These are phyloP conservation scores for Erebia epiphron DNA, from an alignment of 2,888 invertebrate genomes.

Conservation along the genomic window DNA sequence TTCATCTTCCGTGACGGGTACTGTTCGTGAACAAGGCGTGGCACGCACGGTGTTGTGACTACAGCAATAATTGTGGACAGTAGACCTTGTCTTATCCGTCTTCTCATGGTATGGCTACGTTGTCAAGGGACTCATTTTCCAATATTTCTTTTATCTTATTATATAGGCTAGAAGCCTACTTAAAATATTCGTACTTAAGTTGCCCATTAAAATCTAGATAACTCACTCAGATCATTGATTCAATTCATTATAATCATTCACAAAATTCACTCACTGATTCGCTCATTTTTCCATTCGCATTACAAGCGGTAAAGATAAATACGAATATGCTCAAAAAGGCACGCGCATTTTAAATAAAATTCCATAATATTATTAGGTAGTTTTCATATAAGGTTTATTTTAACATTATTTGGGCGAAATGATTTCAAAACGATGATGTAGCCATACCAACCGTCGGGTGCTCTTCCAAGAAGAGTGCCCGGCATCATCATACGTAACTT, in stretches of 20 bases:
- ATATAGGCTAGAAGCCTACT: neutral
- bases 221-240: neutral
- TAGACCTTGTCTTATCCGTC: conserved; percentile 64
- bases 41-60: conserved; percentile 61
- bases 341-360: conserved; percentile 2
- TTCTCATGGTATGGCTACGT: conserved; percentile 43
- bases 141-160: neutral
- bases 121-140: neutral
- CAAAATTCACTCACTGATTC: neutral
- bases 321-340: conserved; percentile 6
- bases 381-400: conserved; percentile 8
- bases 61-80: conserved; percentile 71
- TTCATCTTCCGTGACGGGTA: conserved; percentile 8
- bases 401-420: neutral
- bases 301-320: conserved; percentile 1
- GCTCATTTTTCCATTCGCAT: neutral
- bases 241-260: neutral
- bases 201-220: neutral
- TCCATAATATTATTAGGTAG: neutral
- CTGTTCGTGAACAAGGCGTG: conserved; percentile 20
- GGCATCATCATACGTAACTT: conserved; percentile 74
- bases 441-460: conserved; percentile 46
- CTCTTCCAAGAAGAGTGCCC: conserved; percentile 67
- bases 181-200: conserved; percentile 9
- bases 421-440: conserved; percentile 9